Conservation (phyloP, 2,797 vertebrate species). For the Xenopus petersii region DNA sequence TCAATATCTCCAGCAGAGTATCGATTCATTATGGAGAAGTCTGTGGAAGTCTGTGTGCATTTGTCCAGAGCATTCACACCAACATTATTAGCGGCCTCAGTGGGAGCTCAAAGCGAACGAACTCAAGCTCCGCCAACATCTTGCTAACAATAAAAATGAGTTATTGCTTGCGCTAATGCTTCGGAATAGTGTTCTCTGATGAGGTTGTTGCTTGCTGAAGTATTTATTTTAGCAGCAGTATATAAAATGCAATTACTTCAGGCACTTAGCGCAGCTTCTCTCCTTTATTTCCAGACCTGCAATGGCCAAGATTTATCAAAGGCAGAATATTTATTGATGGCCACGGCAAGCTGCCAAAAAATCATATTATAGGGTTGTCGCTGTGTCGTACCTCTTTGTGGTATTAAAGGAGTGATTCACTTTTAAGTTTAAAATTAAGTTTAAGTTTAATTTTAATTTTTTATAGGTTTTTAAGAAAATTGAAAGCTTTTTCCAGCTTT, state of each 20-base stretch:
- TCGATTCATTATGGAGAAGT: conserved; percentile 21
- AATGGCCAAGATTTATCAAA: background rate
- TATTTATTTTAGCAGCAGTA: background rate
- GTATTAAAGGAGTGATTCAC: too few relatives aligned
- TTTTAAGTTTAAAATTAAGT: too few relatives aligned
- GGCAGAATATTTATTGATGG: background rate
- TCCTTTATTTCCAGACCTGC: background rate
- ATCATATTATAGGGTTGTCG: background rate
- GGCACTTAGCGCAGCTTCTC: background rate
- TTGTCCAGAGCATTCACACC: conserved; percentile 37
- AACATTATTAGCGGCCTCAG: conserved; percentile 45
- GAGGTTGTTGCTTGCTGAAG: conserved; percentile 19
- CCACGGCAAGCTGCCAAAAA: too few relatives aligned
- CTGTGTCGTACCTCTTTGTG: too few relatives aligned
- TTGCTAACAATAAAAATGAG: conserved; percentile 36
- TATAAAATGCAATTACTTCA: conserved; percentile 2
- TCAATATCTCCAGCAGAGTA: conserved; percentile 29
- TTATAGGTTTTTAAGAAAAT: too few relatives aligned
- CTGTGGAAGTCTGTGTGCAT: conserved; percentile 28
- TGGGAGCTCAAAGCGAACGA: conserved; percentile 24
- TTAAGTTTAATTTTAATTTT: too few relatives aligned
- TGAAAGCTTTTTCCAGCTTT: too few relatives aligned
- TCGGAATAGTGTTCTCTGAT: conserved; percentile 20
- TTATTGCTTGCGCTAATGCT: conserved; percentile 16
- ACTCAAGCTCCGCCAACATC: background rate